Conservation (phyloP, 2,113 vertebrate species). For the mouse (Mus musculus) region GRCm39 chr1:61669001-61669500, state of each 20-base stretch:
- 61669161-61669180: constrained; percentile 23
- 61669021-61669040: not conserved
- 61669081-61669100: not conserved
- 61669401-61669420: not conserved
- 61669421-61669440: not conserved
- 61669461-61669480: not conserved
- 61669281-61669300: constrained; percentile 29
- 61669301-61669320: not conserved
- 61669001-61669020: not conserved
- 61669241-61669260: constrained; percentile 64
- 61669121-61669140: not conserved
- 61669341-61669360: not conserved
- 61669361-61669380: not conserved
- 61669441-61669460: not conserved
- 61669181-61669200: not conserved
- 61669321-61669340: not conserved
- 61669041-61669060: constrained; percentile 13
- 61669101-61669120: not conserved
- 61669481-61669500: not conserved
- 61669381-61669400: not conserved
- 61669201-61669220: constrained; percentile 24
- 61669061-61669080: constrained; percentile 46
- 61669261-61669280: not conserved
- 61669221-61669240: constrained; percentile 51
- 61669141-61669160: not conserved